Evolutionary conservation across 2,797 vertebrate species (phyloP).

Genomic region (Schizothorax lantsangensis): DNA sequence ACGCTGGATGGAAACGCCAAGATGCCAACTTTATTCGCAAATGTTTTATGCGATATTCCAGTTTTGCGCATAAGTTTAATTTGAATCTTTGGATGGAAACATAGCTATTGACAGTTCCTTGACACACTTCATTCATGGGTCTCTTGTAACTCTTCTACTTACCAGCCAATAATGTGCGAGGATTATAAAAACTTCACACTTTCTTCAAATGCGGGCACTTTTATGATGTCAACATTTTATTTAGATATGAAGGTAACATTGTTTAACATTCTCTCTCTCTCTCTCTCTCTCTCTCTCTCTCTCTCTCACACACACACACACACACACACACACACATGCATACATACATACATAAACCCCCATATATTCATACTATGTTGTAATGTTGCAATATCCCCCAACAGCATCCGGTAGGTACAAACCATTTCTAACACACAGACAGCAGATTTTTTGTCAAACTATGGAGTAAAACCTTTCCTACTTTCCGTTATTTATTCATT

Average conservation of each 20-base stretch:
- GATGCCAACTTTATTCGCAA: too few relatives aligned
- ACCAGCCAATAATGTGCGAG: not conserved
- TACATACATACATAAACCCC: accelerated
- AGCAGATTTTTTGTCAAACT: not conserved
- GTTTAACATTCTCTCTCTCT: too few relatives aligned
- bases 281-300: too few relatives aligned
- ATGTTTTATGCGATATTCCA: too few relatives aligned
- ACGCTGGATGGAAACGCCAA: too few relatives aligned
- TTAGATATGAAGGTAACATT: too few relatives aligned
- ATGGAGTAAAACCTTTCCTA: not conserved
- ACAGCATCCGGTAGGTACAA: not conserved
- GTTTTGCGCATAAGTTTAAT: too few relatives aligned
- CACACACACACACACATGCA: too few relatives aligned
- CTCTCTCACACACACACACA: too few relatives aligned
- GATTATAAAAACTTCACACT: not conserved
- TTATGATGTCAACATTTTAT: not conserved
- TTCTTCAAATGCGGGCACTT: not conserved
- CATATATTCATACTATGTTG: too few relatives aligned
- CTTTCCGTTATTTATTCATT: not conserved
- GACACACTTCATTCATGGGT: not conserved
- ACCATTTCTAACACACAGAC: not conserved
- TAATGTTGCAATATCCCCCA: not conserved
- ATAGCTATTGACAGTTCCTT: too few relatives aligned
- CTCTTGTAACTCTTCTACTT: not conserved
- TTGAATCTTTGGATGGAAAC: too few relatives aligned